Evolutionary conservation across 2,888 invertebrate species (phyloP), one percentile per base, ranked within the genome.

Genomic region (Xanthia togata): DNA sequence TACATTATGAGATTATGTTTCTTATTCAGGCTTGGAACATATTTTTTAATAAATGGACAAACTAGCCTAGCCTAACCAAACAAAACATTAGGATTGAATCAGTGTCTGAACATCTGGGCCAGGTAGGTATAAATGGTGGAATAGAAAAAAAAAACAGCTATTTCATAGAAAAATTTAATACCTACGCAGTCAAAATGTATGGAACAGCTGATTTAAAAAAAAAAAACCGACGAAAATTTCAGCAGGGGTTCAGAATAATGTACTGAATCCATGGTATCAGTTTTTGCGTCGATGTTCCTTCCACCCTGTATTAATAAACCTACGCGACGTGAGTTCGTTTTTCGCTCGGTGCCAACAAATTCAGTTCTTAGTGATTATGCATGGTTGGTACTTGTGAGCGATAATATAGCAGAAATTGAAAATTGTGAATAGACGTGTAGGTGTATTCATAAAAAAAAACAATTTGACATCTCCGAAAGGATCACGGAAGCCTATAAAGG

Each of bases 391-490:
- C 26, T 12, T 23, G 20, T 31, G 23, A 68, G 23, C 26, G 57
- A 31, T 26, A 57, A 6, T 26, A 14, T 17, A 50, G 20, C 50
- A 20, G 20, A 50, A 20, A 20, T 50, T 20, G 20, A 2, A 20
- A 50, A 50, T 20, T 50, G 50, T 50, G 20, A 20, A 50, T 50
- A 50, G 47, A 20, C 20, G 57, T 44, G 44, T 47, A n/a, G 20
- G 11, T 35, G 53, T 62, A 69, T 69, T 76, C 63, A 75, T 75
- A 59, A 82, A 82, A 73, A n/a, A 82, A 64, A 70, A 41, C 63
- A 79, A 83, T 74, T 79, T 83, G 20, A 60, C 44, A 55, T 73
- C 47, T 81, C 38, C 20, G 38, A 62, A 60, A 60, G 64, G 35
- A 70, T 55, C 70, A 47, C 55, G 60, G 59, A 77, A 41, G 35